Evolutionary conservation across 2,797 vertebrate species (phyloP), one percentile per base, ranked within the genome.

Genomic region (Girardinus metallicus): DNA sequence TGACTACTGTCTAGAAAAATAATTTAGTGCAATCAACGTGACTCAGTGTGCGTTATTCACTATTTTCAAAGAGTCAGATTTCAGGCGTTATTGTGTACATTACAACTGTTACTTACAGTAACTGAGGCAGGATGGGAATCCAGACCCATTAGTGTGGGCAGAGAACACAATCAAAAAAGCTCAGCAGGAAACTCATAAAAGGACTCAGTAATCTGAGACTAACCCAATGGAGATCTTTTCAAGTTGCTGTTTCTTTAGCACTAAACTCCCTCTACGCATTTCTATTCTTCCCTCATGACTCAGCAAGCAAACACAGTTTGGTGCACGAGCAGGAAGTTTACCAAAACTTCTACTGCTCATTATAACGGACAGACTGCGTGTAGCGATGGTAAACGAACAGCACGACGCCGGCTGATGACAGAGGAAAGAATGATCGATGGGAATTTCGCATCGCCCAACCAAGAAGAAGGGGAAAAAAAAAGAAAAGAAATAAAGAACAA

Each of bases 231-330:
- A 46, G 36, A 29, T 77, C 70, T 26, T 81, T 77, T 29, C 51
- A 77, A 74, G 60, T 68, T 43, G 31, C 29, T 49, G 44, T 62
- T 1, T 41, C 70, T 44, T 77, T 43, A n/a, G 18, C 36, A 71
- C 29, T 75, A 79, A 51, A 74, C n/a, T 70, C 53, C 41, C n/a
- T 74, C 66, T 73, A 16, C 43, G 13, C 75, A 23, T 78, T 72
- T 70, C n/a, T 74, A n/a, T 71, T 23, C 41, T 39, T 79, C 64
- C 78, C 49, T 55, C 5, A 10, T 77, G 76, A 86, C 71, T 86
- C 74, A 80, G 64, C 21, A 43, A 76, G 60, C 79, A 80, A 85
- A 80, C 78, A 76, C 51, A 39, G 18, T 44, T 72, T 23, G 11
- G 8, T 39, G 74, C 26, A 64, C 4, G 74, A 73, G 68, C 16